Conservation (phyloP, 2,888 invertebrate species). For the Lydus trimaculatus region DNA sequence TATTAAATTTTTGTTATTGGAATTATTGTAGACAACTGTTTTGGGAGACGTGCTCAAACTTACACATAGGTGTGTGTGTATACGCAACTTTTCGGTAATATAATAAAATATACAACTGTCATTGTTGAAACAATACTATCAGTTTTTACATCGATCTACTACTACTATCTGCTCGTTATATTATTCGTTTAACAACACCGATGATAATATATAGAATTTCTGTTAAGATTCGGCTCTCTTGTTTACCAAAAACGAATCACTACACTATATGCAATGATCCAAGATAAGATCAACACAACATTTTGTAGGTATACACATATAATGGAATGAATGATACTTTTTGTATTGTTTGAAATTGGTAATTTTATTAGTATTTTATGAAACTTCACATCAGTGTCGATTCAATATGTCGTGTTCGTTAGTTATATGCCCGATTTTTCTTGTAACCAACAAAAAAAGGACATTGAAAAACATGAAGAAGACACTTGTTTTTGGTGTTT, state of each 20-base stretch:
- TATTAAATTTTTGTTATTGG: neutral
- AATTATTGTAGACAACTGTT: neutral
- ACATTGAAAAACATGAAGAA: conserved; percentile 3
- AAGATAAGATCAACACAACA: conserved; percentile 23
- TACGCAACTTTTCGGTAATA: conserved; percentile 14
- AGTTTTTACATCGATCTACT: conserved; percentile 50
- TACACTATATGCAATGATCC: conserved; percentile 26
- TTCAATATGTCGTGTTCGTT: conserved; percentile 3
- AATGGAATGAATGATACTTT: conserved; percentile 13
- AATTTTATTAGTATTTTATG: conserved; percentile 34
- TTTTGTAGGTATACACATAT: conserved; percentile 16
- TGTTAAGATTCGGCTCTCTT: neutral
- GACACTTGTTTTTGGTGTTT: neutral
- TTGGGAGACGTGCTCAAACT: neutral
- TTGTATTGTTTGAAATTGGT: conserved; percentile 27
- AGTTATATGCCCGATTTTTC: neutral
- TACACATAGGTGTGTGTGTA: neutral
- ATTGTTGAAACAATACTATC: conserved; percentile 52
- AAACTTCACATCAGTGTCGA: conserved; percentile 32
- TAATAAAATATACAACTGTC: conserved; percentile 41
- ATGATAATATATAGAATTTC: conserved; percentile 47
- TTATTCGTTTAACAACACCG: conserved; percentile 48
- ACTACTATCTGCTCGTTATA: conserved; percentile 49
- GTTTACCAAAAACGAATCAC: conserved; percentile 23
- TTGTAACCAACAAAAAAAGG: neutral